Evolutionary conservation across 2,113 vertebrate species (phyloP).

Genomic region (Nibea coibor): DNA sequence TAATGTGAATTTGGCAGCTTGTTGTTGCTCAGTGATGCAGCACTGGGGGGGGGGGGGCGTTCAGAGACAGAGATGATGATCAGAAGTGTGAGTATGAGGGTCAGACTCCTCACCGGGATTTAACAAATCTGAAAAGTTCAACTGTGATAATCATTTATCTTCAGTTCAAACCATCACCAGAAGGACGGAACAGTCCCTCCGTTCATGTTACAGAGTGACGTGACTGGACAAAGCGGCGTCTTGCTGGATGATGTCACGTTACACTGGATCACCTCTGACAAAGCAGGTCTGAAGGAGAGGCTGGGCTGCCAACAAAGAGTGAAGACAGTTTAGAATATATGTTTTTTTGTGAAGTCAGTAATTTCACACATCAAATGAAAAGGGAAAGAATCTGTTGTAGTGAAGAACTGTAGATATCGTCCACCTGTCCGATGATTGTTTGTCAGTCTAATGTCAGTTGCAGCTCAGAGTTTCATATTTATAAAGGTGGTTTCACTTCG

Average conservation of each 20-base stretch:
- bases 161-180: background rate
- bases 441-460: too few species aligned
- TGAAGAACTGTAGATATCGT: too few species aligned
- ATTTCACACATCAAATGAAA: too few species aligned
- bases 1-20: background rate
- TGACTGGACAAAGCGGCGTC: background rate
- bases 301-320: too few species aligned
- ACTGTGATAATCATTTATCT: background rate
- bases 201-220: background rate
- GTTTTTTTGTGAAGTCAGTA: too few species aligned
- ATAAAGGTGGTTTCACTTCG: background rate
- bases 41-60: too few species aligned
- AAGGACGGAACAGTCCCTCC: background rate
- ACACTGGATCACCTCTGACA: background rate
- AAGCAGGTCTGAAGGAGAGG: background rate
- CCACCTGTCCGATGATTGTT: too few species aligned
- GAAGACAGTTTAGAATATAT: too few species aligned
- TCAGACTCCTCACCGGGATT: background rate
- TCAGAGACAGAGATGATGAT: background rate
- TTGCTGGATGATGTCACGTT: background rate
- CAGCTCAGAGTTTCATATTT: background rate
- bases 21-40: background rate
- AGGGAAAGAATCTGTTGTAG: too few species aligned
- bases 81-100: too few species aligned
- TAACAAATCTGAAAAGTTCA: background rate